Evolutionary conservation across 2,113 vertebrate species (phyloP).

Genomic region (Hydropotes inermis): DNA sequence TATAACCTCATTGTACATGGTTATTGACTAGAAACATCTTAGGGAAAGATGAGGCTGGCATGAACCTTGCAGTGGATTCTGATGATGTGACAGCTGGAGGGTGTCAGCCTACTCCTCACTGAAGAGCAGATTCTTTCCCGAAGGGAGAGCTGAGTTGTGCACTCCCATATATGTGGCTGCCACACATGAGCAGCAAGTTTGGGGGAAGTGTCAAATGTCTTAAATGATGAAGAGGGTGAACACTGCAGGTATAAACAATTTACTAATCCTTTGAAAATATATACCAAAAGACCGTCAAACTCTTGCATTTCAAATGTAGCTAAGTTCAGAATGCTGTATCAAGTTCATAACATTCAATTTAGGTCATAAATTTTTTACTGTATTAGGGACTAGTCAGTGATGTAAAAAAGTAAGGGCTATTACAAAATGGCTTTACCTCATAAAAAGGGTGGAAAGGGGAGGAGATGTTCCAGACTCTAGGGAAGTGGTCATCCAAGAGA

Average conservation of each 20-base stretch:
- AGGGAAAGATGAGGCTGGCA: not conserved
- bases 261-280: not conserved
- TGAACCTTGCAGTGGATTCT: not conserved
- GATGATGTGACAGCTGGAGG: not conserved
- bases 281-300: not conserved
- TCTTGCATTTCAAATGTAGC: not conserved
- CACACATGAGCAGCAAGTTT: not conserved
- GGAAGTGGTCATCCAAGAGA: not conserved
- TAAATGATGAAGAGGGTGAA: not conserved
- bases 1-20: not conserved
- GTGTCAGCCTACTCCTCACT: not conserved
- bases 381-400: not conserved
- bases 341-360: not conserved
- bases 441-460: not conserved
- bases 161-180: not conserved
- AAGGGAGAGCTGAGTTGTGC: not conserved
- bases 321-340: not conserved
- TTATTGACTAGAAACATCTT: not conserved
- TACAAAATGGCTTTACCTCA: not conserved
- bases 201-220: not conserved
- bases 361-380: not conserved
- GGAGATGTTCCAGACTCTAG: not conserved
- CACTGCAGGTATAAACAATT: not conserved
- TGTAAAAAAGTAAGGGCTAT: not conserved
- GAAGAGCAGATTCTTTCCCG: not conserved